A percentile compares a stretch with the other conserved stretches of the same genome.
phyloP scores from a whole-genome alignment of 2,797 vertebrate species.

The Sebastes diploproa region DNA sequence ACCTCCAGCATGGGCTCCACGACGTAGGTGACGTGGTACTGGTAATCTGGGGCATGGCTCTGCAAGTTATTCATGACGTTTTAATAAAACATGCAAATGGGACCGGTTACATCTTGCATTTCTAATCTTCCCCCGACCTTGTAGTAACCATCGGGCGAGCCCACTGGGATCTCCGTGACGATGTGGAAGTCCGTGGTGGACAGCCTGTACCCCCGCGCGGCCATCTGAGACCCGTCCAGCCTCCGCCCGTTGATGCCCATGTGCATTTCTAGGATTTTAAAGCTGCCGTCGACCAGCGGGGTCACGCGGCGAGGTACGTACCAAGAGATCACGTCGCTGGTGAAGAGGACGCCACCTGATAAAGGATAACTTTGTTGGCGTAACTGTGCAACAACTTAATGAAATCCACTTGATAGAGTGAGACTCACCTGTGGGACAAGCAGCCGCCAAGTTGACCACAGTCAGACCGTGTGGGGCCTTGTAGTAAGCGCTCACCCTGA shows the following conservation, averaged over 20 bases:
- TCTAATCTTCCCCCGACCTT: conserved; percentile 80
- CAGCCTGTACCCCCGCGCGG: conserved; percentile 74
- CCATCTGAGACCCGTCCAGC: conserved; percentile 79
- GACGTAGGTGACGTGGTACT: conserved; percentile 76
- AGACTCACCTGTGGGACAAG: conserved; percentile 81
- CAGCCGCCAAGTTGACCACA: conserved; percentile 79
- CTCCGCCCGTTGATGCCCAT: conserved; percentile 84
- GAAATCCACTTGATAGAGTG: fast-evolving
- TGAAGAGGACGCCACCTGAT: conserved; percentile 83
- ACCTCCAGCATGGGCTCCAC: conserved; percentile 84
- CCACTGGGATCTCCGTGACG: conserved; percentile 83
- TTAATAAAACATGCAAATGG: conserved; percentile 48
- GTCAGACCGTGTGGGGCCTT: conserved; percentile 71
- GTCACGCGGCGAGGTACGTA: conserved; percentile 81
- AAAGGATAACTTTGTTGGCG: not conserved
- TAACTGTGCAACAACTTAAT: too few species aligned
- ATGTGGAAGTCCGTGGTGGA: conserved; percentile 66
- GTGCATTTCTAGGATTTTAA: conserved; percentile 74
- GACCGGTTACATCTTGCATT: not conserved
- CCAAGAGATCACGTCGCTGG: conserved; percentile 82
- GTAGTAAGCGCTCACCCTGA: conserved; percentile 83
- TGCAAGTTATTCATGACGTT: conserved; percentile 60
- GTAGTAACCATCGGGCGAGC: conserved; percentile 86
- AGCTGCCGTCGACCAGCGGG: conserved; percentile 57
- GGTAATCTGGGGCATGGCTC: conserved; percentile 79